phyloP scores from a whole-genome alignment of 2,888 invertebrate species.

The Athripsodes cinereus region DNA sequence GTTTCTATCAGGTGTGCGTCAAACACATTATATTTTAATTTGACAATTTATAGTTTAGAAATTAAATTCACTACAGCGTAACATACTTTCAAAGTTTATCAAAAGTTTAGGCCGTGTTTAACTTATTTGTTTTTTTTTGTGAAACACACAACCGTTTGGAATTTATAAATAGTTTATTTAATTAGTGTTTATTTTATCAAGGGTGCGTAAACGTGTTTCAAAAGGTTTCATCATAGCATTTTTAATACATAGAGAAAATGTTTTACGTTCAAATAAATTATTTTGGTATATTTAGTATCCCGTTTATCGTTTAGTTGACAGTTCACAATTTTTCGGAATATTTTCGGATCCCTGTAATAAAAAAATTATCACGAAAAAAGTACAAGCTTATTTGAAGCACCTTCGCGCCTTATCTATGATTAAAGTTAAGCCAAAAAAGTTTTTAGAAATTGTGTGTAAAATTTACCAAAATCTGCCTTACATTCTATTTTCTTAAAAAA shows the following conservation, averaged over 20 bases:
- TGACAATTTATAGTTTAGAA: background rate
- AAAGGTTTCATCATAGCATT: constrained; percentile 21
- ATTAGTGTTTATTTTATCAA: constrained; percentile 28
- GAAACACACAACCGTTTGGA: constrained; percentile 29
- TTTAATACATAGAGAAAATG: constrained; percentile 15
- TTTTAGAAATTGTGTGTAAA: constrained; percentile 48
- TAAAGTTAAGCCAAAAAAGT: constrained; percentile 30
- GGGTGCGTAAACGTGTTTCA: constrained; percentile 28
- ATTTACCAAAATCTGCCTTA: constrained; percentile 61
- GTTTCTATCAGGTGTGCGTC: background rate
- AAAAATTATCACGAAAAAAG: constrained; percentile 56
- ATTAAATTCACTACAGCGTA: constrained; percentile 9
- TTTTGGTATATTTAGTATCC: constrained; percentile 5
- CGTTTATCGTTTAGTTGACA: background rate
- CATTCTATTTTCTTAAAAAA: constrained; percentile 56
- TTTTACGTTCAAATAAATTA: background rate
- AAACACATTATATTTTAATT: background rate
- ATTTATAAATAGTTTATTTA: constrained; percentile 26
- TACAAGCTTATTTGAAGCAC: constrained; percentile 69
- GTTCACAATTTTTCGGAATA: constrained; percentile 28
- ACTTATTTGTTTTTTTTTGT: constrained; percentile 1
- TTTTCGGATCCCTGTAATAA: constrained; percentile 52
- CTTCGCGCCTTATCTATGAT: constrained; percentile 61
- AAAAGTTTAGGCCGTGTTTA: constrained; percentile 6
- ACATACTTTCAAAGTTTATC: constrained; percentile 1